These are phyloP conservation scores for Stegana nigrithorax DNA, from an alignment of 2,888 invertebrate species.

Conservation along the genomic window DNA sequence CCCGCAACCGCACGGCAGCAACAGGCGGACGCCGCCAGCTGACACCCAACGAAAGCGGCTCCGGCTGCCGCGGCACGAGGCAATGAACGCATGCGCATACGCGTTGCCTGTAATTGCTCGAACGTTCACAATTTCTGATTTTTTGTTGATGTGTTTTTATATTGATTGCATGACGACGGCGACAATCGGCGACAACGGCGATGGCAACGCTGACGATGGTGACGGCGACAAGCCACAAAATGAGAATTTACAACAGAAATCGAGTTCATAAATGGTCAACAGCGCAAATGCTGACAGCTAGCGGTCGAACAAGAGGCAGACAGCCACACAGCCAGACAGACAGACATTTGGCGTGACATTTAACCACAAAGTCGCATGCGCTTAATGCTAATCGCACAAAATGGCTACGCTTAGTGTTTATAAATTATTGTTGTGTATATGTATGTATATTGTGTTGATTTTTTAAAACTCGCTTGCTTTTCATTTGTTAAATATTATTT, in stretches of 20 bases:
- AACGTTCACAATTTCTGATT: slow-evolving; percentile 6
- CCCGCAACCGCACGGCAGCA: too few relatives aligned
- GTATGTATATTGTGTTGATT: slow-evolving; percentile 23
- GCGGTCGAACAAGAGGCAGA: not conserved
- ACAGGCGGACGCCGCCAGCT: too few relatives aligned
- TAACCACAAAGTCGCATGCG: not conserved
- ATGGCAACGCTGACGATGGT: too few relatives aligned
- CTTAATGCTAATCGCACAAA: slow-evolving; percentile 41
- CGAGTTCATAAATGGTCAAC: slow-evolving; percentile 16
- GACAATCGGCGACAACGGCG: too few relatives aligned
- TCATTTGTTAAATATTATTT: slow-evolving; percentile 30
- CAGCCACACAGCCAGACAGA: not conserved
- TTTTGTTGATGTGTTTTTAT: too few relatives aligned
- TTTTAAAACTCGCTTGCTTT: too few relatives aligned
- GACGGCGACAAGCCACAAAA: too few relatives aligned
- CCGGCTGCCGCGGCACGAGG: slow-evolving; percentile 33
- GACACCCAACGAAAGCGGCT: not conserved
- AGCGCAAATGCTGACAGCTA: not conserved
- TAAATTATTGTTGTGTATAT: slow-evolving; percentile 52
- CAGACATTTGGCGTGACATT: not conserved
- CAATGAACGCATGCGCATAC: slow-evolving; percentile 45
- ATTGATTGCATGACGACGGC: too few relatives aligned
- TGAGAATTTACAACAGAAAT: not conserved
- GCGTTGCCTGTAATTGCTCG: slow-evolving; percentile 5
- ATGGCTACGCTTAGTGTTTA: slow-evolving; percentile 53